phyloP scores from a whole-genome alignment of 2,113 vertebrate genomes.

The Dasypus novemcinctus region DNA sequence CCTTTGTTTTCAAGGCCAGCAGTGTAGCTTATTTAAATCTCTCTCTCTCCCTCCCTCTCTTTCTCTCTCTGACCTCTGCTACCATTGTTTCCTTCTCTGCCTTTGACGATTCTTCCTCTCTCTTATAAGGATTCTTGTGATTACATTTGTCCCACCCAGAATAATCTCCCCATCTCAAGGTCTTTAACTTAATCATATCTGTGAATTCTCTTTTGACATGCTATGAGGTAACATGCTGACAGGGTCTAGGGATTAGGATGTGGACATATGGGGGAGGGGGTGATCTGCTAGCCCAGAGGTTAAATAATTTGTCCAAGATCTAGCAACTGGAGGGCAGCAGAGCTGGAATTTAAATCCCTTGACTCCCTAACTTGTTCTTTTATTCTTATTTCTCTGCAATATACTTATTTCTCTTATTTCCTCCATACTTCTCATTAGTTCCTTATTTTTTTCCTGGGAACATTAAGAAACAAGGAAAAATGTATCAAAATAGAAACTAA shows the following conservation, averaged over 20 bases:
- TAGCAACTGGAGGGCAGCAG: background rate
- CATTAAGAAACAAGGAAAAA: background rate
- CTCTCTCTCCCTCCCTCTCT: background rate
- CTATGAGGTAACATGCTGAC: background rate
- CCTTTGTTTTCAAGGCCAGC: background rate
- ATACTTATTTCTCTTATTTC: background rate
- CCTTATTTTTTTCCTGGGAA: background rate
- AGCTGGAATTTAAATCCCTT: background rate
- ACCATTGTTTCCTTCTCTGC: background rate
- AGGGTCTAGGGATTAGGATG: background rate
- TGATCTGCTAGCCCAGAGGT: background rate
- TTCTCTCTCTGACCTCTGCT: background rate
- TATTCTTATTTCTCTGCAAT: background rate
- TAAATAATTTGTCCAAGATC: background rate
- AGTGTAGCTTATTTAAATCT: background rate
- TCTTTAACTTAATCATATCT: background rate
- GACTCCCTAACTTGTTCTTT: background rate
- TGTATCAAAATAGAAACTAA: background rate
- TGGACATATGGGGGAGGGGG: background rate
- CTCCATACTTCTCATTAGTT: background rate
- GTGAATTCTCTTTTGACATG: background rate
- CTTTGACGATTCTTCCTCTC: background rate
- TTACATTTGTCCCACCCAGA: background rate
- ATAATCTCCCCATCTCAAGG: background rate
- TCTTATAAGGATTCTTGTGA: background rate